These are phyloP conservation scores for Pangasius macronema DNA, from an alignment of 2,797 vertebrate genomes.

Conservation along the genomic window DNA sequence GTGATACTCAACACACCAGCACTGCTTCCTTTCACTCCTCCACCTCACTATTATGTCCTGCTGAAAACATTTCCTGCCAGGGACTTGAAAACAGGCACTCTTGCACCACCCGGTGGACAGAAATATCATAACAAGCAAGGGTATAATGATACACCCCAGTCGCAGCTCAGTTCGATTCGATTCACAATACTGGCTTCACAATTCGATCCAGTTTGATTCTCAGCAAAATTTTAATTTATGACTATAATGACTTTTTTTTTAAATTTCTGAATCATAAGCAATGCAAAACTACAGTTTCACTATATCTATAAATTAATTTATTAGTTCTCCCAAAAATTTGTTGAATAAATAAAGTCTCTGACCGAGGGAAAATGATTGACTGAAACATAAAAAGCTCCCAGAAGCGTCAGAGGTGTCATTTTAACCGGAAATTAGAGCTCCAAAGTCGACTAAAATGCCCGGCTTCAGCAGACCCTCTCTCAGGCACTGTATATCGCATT, in stretches of 20 bases:
- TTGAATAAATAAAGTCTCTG: not conserved
- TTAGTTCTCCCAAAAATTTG: not conserved
- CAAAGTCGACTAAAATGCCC: not conserved
- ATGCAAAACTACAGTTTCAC: not conserved
- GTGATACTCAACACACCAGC: not conserved
- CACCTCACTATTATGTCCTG: not conserved
- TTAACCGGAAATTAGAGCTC: not conserved
- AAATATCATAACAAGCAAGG: not conserved
- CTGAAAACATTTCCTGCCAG: not conserved
- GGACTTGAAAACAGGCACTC: not conserved
- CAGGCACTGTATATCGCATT: not conserved
- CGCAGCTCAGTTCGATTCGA: too few species aligned
- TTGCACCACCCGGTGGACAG: conserved; percentile 36
- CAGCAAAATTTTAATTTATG: not conserved
- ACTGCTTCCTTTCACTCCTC: not conserved
- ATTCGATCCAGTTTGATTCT: not conserved
- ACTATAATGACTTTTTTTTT: not conserved
- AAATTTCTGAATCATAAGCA: not conserved
- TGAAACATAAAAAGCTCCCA: not conserved
- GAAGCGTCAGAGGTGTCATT: not conserved
- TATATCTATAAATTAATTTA: not conserved
- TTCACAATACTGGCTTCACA: not conserved
- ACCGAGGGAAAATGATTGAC: not conserved
- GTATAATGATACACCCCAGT: not conserved
- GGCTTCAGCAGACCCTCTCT: not conserved